Base-by-base conservation (phyloP, 1,140 invertebrate genomes). In the Solenopsis invicta region DNA sequence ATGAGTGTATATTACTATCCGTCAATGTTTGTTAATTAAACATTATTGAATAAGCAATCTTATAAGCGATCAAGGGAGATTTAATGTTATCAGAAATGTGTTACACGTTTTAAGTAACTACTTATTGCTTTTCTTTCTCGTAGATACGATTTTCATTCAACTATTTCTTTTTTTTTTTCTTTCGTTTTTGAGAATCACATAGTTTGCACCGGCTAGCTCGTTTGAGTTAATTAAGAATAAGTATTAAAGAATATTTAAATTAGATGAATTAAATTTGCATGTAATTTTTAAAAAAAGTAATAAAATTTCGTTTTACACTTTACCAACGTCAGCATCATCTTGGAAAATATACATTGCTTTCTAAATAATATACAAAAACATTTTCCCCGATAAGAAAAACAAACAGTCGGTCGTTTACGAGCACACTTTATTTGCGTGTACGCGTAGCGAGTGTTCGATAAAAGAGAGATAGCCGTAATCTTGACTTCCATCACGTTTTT, bases 21-120 rank as follows among this genome's bases (percentile, higher is more conserved):
- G 6, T 34, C 41, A 71, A 41, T 59, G 29, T 52, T 21, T 62
- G 4, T 54, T 69, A 45, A 69, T 41, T 69, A 69, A 81, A 24
- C 2, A 41, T 1, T n/a, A 45, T 21, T 77, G 8, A 56, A 2
- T 41, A 41, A 10, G 4, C 18, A 24, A n/a, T 24, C 4, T 71
- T 10, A 29, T 50, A 24, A 29, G n/a, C 4, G 48, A 71, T 48
- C n/a, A 45, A 45, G 16, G 24, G 18, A 50, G 16, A 52, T 52
- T 52, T 52, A 34, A 34, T 52, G 24, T 34, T 29, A 34, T 12
- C 16, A 29, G 13, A 29, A 52, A 72, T 24, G n/a, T 24, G n/a
- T 67, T 21, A 45, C 3, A 41, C 9, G 29, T 1, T 48, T 48
- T 24, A 13, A 24, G 16, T 37, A 45, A 2, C n/a, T 12, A n/a